Percentiles rank a stretch among this genome's conserved stretches.
Conservation (phyloP, 2,113 vertebrate species). For the Semnopithecus entellus region DNA sequence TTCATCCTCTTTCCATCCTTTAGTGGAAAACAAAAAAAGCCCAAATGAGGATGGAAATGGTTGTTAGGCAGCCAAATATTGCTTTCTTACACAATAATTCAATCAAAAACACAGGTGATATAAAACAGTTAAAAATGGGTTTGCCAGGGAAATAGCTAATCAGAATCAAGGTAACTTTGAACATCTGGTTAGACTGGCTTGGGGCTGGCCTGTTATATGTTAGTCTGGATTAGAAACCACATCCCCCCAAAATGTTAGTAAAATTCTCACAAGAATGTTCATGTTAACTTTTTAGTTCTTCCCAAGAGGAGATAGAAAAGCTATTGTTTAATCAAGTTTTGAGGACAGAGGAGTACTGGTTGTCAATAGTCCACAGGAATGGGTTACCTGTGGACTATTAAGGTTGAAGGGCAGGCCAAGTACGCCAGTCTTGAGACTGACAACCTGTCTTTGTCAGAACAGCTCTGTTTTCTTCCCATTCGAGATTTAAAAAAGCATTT, state of each 20-base stretch:
- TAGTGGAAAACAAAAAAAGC: background rate
- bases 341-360: background rate
- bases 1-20: background rate
- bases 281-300: background rate
- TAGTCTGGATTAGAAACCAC: background rate
- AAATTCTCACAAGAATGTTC: background rate
- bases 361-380: accelerated
- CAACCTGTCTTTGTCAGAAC: background rate
- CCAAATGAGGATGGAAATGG: background rate
- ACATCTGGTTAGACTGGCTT: background rate
- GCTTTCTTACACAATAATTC: background rate
- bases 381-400: background rate
- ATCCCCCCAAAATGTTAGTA: background rate
- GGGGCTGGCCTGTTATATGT: background rate
- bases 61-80: background rate
- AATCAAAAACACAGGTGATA: background rate
- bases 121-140: background rate
- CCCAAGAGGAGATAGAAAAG: background rate
- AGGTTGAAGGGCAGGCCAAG: background rate
- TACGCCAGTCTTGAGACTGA: background rate
- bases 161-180: background rate
- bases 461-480: background rate
- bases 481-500: background rate
- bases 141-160: background rate
- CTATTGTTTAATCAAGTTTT: background rate